These are phyloP conservation scores for Frankliniella intonsa DNA, from an alignment of 2,888 invertebrate species.

Conservation along the genomic window DNA sequence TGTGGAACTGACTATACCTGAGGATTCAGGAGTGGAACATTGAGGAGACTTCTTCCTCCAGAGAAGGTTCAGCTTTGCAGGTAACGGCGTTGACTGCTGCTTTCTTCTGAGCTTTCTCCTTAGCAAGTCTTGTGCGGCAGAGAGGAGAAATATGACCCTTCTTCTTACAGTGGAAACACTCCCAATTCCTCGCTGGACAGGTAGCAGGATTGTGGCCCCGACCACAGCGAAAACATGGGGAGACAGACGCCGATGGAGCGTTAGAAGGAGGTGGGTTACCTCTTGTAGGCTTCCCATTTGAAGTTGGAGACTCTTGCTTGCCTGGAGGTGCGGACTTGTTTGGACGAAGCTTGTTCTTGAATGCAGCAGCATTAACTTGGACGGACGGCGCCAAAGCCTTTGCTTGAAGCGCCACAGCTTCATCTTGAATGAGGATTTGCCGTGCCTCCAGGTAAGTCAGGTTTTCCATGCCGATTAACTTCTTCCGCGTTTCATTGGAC, in stretches of 20 bases:
- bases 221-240: neutral
- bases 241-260: too few relatives aligned
- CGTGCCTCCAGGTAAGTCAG: too few relatives aligned
- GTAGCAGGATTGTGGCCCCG: neutral
- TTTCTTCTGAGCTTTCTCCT: too few relatives aligned
- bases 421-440: neutral
- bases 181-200: neutral
- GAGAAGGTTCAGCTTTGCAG: neutral
- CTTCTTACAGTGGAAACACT: neutral
- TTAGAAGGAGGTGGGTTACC: too few relatives aligned
- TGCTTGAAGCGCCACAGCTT: neutral
- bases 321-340: neutral
- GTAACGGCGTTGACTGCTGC: neutral
- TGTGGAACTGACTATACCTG: neutral
- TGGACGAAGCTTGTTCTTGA: neutral
- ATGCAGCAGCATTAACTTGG: neutral
- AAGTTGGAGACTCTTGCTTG: too few relatives aligned
- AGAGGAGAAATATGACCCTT: neutral
- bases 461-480: neutral
- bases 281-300: too few relatives aligned
- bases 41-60: neutral
- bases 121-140: neutral
- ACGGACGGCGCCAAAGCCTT: neutral
- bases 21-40: too few relatives aligned
- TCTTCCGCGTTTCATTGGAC: neutral